Evolutionary conservation across 2,888 invertebrate species (phyloP).

Genomic region (Cephalotes varians): DNA sequence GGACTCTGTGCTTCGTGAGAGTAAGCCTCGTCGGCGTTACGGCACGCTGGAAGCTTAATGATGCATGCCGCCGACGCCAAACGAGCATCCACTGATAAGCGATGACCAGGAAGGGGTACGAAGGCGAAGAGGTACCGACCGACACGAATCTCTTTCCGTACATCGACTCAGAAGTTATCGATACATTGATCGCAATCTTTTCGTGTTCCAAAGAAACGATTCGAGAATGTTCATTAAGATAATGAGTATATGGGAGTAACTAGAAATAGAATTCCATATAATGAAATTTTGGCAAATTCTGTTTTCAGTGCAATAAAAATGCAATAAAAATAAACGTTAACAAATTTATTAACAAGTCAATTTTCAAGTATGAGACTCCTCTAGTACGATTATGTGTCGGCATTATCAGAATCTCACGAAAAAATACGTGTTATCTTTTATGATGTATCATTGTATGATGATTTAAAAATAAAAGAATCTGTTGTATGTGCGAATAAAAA

Average conservation of each 20-base stretch:
- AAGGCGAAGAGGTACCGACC: slow-evolving; percentile 64
- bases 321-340: neutral
- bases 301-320: neutral
- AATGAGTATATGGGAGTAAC: neutral
- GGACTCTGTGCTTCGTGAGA: slow-evolving; percentile 64
- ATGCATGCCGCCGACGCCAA: slow-evolving; percentile 79
- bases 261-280: neutral
- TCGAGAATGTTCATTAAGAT: slow-evolving; percentile 3
- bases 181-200: slow-evolving; percentile 63
- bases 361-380: neutral
- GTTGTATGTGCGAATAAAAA: neutral
- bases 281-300: neutral
- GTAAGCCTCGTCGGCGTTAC: slow-evolving; percentile 77
- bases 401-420: neutral
- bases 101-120: slow-evolving; percentile 74
- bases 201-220: neutral
- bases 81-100: slow-evolving; percentile 79
- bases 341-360: neutral
- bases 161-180: slow-evolving; percentile 61
- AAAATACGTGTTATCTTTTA: neutral
- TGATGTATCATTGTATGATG: too few species aligned
- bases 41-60: slow-evolving; percentile 78
- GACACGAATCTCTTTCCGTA: slow-evolving; percentile 70
- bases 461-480: neutral
- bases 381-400: neutral